Percentiles rank a stretch among this genome's conserved stretches.
phyloP scores from a whole-genome alignment of 2,797 vertebrate species.

The Antrozous pallidus region DNA sequence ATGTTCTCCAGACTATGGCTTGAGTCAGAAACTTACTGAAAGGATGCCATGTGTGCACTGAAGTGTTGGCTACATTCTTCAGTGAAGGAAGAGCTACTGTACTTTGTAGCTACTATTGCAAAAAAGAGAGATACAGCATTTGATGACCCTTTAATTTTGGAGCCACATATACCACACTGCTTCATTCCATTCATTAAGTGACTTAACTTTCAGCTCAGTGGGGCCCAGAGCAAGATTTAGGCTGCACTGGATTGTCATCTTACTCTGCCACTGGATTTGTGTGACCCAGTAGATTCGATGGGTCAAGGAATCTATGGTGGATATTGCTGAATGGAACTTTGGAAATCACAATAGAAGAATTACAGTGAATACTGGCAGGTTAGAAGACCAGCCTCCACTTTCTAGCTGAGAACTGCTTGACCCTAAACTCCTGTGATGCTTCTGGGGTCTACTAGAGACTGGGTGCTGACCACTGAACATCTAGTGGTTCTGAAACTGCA shows the following conservation, averaged over 20 bases:
- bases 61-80: background rate
- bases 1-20: background rate
- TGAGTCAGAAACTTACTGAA: background rate
- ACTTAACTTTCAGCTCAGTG: background rate
- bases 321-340: background rate
- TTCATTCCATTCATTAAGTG: background rate
- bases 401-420: background rate
- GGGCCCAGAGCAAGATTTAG: background rate
- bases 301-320: background rate
- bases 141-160: background rate
- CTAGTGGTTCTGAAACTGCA: background rate
- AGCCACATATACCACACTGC: background rate
- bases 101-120: background rate
- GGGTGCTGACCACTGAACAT: background rate
- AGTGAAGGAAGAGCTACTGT: background rate
- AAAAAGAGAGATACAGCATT: background rate
- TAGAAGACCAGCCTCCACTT: background rate
- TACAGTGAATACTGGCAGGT: too few species aligned
- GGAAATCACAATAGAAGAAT: background rate
- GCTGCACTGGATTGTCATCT: background rate
- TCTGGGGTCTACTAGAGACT: background rate
- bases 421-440: background rate
- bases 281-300: background rate
- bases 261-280: background rate
- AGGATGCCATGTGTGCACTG: background rate